Conservation (phyloP, 2,113 vertebrate genomes). For the Polyodon spathula region DNA sequence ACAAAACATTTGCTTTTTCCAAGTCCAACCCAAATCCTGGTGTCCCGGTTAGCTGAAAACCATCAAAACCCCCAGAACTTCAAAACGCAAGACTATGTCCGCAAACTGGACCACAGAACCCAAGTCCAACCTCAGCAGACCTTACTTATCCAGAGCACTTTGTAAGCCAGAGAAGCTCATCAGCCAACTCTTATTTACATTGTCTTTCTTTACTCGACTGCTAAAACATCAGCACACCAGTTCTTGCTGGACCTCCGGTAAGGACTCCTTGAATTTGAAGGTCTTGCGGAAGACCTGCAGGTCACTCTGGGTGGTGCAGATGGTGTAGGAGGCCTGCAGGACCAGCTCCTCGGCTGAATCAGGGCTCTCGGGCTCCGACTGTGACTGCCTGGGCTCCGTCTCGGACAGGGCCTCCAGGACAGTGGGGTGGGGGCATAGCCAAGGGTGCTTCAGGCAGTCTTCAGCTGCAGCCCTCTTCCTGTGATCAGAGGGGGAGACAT, state of each 20-base stretch:
- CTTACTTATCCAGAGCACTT: too few species aligned
- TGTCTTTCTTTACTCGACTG: conserved; percentile 12
- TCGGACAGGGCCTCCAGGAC: conserved; percentile 40
- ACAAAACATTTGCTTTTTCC: too few species aligned
- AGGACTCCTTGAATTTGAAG: conserved; percentile 56
- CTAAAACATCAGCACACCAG: conserved; percentile 51
- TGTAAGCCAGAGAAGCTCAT: too few species aligned
- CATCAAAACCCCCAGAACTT: too few species aligned
- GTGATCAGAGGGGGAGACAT: conserved; percentile 8
- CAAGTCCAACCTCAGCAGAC: too few species aligned
- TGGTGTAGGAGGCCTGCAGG: conserved; percentile 44
- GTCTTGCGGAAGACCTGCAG: conserved; percentile 47
- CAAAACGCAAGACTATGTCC: too few species aligned
- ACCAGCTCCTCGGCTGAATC: conserved; percentile 47
- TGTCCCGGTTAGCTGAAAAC: too few species aligned
- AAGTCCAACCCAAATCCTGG: too few species aligned
- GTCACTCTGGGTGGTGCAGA: conserved; percentile 47
- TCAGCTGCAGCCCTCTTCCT: conserved; percentile 64
- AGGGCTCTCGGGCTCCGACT: conserved; percentile 58
- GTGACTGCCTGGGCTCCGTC: conserved; percentile 49
- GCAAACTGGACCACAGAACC: too few species aligned
- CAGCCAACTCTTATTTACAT: conserved; percentile 14
- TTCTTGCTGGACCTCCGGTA: conserved; percentile 58
- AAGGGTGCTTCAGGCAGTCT: conserved; percentile 60
- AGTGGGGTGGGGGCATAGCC: conserved; percentile 46